phyloP scores from a whole-genome alignment of 2,113 vertebrate species.

The Ageneiosus marmoratus region DNA sequence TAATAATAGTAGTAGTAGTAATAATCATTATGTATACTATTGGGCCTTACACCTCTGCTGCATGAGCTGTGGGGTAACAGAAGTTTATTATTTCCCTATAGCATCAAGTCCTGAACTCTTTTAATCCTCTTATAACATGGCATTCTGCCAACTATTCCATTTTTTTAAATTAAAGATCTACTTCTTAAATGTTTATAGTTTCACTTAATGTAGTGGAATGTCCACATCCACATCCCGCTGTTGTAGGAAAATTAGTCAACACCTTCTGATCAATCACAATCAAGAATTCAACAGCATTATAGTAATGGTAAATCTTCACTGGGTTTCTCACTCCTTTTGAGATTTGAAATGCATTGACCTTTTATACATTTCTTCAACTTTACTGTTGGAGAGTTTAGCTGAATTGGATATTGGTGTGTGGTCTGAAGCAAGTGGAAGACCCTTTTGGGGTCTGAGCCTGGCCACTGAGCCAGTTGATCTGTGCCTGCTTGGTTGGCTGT shows the following conservation, averaged over 20 bases:
- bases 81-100: background rate
- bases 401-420: conserved; percentile 26
- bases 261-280: conserved; percentile 1
- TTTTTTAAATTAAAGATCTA: background rate
- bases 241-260: background rate
- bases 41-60: too few species aligned
- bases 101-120: background rate
- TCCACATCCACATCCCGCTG: too few species aligned
- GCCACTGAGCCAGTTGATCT: conserved; percentile 52
- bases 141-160: background rate
- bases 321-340: background rate
- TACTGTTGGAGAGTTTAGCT: conserved; percentile 5
- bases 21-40: too few species aligned
- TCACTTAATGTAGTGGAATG: background rate
- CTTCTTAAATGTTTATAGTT: background rate
- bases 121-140: background rate
- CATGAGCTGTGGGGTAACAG: too few species aligned
- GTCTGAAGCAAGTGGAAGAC: conserved; percentile 25
- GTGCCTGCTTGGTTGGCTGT: conserved; percentile 65
- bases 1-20: too few species aligned
- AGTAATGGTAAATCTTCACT: background rate
- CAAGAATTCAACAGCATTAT: background rate
- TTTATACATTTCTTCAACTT: conserved; percentile 33
- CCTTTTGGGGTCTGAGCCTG: conserved; percentile 43
- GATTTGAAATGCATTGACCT: background rate